phyloP scores from a whole-genome alignment of 2,888 invertebrate species.

The Drosophila differens region DNA sequence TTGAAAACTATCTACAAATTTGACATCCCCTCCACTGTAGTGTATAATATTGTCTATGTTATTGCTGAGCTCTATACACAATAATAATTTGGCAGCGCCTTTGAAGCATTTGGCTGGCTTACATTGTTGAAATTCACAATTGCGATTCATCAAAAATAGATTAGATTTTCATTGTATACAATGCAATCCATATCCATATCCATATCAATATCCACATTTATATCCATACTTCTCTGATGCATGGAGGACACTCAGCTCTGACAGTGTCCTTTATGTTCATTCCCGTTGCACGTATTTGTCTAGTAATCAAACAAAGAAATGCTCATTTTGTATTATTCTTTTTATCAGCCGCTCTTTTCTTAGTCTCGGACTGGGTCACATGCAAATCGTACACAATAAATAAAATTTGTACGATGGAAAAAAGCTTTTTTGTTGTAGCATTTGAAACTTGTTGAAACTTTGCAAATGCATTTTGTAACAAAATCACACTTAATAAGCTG shows the following conservation, averaged over 20 bases:
- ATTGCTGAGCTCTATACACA: not conserved
- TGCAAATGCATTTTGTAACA: not conserved
- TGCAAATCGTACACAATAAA: constrained; percentile 18
- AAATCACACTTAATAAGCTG: not conserved
- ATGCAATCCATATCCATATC: constrained; percentile 32
- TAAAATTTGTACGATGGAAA: not conserved
- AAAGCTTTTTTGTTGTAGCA: not conserved
- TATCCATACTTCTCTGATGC: constrained; percentile 16
- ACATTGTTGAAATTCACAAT: constrained; percentile 71
- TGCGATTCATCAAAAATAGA: constrained; percentile 82
- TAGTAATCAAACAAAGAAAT: constrained; percentile 62
- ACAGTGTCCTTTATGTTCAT: constrained; percentile 27
- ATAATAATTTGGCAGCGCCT: constrained; percentile 47
- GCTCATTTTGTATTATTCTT: constrained; percentile 53
- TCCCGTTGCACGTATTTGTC: constrained; percentile 55
- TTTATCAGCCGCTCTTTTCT: constrained; percentile 29
- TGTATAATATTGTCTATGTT: not conserved
- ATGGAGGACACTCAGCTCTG: constrained; percentile 33
- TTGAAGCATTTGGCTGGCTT: constrained; percentile 42
- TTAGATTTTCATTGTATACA: constrained; percentile 70
- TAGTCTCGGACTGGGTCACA: constrained; percentile 2
- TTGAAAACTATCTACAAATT: not conserved
- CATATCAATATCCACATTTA: constrained; percentile 33
- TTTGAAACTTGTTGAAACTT: not conserved
- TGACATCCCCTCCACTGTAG: not conserved